Conservation (phyloP, 2,113 vertebrate genomes). For the Psittacus erithacus region DNA sequence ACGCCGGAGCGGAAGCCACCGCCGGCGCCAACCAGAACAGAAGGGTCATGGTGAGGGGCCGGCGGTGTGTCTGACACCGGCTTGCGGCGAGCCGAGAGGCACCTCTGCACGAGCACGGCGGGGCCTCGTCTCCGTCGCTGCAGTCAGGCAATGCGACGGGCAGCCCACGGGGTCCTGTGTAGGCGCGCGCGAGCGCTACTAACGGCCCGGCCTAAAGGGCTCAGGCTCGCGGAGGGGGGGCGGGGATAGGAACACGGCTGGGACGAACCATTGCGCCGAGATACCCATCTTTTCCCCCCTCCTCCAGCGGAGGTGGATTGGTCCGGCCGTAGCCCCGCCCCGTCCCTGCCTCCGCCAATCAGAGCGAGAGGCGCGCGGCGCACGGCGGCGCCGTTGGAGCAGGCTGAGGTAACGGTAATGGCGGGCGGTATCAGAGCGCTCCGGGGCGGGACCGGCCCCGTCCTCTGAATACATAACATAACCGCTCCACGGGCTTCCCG, state of each 20-base stretch:
- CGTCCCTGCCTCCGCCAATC: background rate
- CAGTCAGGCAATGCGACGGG: background rate
- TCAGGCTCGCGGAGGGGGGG: background rate
- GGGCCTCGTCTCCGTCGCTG: rapidly evolving
- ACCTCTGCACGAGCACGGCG: background rate
- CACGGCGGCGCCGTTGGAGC: background rate
- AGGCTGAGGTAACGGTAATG: background rate
- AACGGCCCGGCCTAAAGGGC: conserved; percentile 37
- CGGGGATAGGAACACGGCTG: background rate
- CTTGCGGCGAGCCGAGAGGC: background rate
- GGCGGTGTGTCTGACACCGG: rapidly evolving
- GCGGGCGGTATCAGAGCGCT: no score
- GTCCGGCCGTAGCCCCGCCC: background rate
- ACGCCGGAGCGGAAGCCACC: background rate
- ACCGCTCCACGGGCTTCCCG: rapidly evolving
- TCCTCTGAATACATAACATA: rapidly evolving
- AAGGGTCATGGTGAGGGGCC: no score
- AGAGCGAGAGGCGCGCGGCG: background rate
- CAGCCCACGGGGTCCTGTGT: background rate
- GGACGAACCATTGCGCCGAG: background rate
- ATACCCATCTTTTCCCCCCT: rapidly evolving
- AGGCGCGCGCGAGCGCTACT: conserved; percentile 18
- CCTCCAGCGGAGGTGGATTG: background rate
- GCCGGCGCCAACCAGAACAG: rapidly evolving
- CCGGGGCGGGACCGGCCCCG: background rate